A percentile compares a stretch with the other conserved stretches of the same genome.
phyloP scores from a whole-genome alignment of 2,113 vertebrate genomes.

The Uria lomvia region DNA sequence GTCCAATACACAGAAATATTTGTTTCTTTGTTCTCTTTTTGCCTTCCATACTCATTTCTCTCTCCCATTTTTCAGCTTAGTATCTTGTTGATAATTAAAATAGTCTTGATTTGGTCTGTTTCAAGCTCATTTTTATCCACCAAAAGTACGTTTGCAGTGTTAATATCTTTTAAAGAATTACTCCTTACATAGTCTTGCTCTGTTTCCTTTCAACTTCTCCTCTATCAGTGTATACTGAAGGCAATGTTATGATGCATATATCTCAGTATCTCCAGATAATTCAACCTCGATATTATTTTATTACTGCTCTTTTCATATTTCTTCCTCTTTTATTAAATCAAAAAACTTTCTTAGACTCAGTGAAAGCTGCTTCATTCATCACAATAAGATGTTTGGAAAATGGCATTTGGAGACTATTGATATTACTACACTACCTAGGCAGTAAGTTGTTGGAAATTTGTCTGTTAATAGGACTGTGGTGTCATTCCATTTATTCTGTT shows the following conservation, averaged over 20 bases:
- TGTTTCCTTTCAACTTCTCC: neutral
- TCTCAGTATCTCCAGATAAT: neutral
- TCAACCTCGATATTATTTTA: neutral
- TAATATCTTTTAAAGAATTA: neutral
- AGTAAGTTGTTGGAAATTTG: neutral
- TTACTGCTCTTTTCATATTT: neutral
- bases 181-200: neutral
- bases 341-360: neutral
- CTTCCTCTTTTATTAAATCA: neutral
- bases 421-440: neutral
- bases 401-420: neutral
- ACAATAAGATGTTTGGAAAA: neutral
- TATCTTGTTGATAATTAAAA: neutral
- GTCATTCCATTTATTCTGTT: neutral
- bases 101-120: neutral
- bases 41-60: neutral
- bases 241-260: neutral
- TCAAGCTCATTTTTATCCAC: neutral
- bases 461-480: neutral
- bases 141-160: neutral
- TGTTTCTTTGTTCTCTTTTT: neutral
- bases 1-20: neutral
- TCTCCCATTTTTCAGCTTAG: neutral
- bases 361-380: neutral
- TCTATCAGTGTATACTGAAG: neutral